A percentile compares a stretch with the other conserved stretches of the same genome.
These are phyloP conservation scores for Diphyllodes magnificus DNA, from an alignment of 2,113 vertebrate species.

Conservation along the genomic window DNA sequence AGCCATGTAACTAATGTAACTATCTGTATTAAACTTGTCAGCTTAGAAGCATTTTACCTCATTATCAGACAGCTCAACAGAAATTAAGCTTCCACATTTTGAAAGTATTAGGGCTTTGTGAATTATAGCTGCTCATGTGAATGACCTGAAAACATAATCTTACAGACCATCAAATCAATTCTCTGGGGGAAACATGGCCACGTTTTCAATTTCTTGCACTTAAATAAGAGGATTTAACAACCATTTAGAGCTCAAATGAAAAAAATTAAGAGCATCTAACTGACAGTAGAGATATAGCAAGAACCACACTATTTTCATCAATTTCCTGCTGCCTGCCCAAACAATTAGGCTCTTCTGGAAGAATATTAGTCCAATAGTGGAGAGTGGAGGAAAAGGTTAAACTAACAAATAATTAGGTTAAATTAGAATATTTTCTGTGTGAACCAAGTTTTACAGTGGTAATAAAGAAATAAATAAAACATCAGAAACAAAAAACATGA, in stretches of 20 bases:
- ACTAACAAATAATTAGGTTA: background rate
- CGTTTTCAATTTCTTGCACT: background rate
- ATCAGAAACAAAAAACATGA: background rate
- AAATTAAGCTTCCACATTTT: background rate
- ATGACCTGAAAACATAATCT: background rate
- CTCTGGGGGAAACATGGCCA: background rate
- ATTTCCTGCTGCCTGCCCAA: background rate
- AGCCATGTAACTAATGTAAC: background rate
- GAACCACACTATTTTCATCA: background rate
- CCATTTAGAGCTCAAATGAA: background rate
- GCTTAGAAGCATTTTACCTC: background rate
- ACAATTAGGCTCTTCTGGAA: background rate
- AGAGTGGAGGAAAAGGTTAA: background rate
- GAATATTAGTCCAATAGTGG: background rate
- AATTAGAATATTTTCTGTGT: background rate
- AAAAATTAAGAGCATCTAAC: background rate
- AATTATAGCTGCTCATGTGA: background rate
- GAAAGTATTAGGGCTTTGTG: background rate
- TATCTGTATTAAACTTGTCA: background rate
- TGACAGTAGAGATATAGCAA: rapidly evolving
- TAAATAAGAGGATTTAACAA: background rate
- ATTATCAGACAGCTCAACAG: background rate
- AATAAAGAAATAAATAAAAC: background rate
- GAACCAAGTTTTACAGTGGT: background rate
- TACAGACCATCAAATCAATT: background rate